A percentile compares a stretch with the other conserved stretches of the same genome.
These are phyloP conservation scores for Holotrichia oblita DNA, from an alignment of 1,140 invertebrate genomes.

Conservation along the genomic window DNA sequence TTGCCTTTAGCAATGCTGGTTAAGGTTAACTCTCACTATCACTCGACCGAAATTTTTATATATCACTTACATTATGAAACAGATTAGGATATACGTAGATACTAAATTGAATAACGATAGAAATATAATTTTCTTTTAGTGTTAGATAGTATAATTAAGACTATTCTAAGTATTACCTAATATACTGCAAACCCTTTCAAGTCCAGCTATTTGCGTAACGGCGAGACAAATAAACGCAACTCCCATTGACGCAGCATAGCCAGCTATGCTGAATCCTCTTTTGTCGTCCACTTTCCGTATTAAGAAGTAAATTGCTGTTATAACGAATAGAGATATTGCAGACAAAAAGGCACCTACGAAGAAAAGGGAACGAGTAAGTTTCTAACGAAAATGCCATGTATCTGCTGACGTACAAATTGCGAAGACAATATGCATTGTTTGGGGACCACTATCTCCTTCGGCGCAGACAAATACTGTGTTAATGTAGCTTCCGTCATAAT, in stretches of 20 bases:
- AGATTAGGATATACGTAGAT: too few species aligned
- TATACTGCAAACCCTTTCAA: conserved; percentile 1
- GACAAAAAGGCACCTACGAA: background rate
- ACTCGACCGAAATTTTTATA: too few species aligned
- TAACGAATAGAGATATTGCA: background rate
- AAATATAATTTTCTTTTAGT: too few species aligned
- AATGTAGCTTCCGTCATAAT: background rate
- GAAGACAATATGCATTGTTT: conserved; percentile 27
- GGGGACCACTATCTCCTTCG: conserved; percentile 18
- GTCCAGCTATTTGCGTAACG: conserved; percentile 9
- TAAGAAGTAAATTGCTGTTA: background rate
- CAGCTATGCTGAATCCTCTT: conserved; percentile 17
- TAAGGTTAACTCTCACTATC: too few species aligned
- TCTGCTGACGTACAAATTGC: conserved; percentile 11
- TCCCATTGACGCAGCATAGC: conserved; percentile 20
- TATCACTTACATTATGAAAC: too few species aligned
- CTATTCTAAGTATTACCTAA: too few species aligned
- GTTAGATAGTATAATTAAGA: too few species aligned
- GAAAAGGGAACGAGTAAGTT: background rate
- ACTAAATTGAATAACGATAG: too few species aligned
- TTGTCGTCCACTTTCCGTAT: conserved; percentile 1
- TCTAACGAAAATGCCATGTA: background rate
- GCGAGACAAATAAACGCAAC: background rate
- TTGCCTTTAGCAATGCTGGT: too few species aligned
- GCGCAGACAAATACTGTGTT: conserved; percentile 18